These are phyloP conservation scores for Andrena cerasifolii DNA, from an alignment of 1,140 invertebrate genomes.

Conservation along the genomic window DNA sequence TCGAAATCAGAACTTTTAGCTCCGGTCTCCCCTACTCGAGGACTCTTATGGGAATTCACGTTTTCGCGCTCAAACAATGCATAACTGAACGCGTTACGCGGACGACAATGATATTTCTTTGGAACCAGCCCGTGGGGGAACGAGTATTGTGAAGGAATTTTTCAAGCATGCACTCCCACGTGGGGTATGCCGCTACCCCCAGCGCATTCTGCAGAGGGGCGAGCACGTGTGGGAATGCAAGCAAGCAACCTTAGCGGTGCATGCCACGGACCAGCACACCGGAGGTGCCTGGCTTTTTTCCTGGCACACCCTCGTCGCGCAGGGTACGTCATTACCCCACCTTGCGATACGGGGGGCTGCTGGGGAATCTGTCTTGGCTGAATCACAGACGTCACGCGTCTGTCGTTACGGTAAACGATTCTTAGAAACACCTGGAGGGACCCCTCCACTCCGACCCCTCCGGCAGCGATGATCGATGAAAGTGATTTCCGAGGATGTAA, in stretches of 20 bases:
- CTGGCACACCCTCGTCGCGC: conserved; percentile 54
- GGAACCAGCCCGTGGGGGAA: conserved; percentile 50
- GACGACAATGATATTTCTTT: conserved; percentile 62
- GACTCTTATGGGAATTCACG: conserved; percentile 44
- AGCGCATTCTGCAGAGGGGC: conserved; percentile 42
- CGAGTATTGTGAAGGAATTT: conserved; percentile 60
- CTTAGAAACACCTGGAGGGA: conserved; percentile 1
- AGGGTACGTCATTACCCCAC: conserved; percentile 32
- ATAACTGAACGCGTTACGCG: conserved; percentile 52
- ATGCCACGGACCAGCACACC: conserved; percentile 31
- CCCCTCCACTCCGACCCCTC: neutral
- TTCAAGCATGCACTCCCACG: conserved; percentile 65
- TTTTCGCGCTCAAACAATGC: conserved; percentile 52
- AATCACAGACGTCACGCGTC: neutral
- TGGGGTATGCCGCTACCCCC: conserved; percentile 55
- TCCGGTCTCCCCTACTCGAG: too few species aligned
- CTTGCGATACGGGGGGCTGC: neutral
- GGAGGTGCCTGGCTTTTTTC: conserved; percentile 36
- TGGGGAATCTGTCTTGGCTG: conserved; percentile 19
- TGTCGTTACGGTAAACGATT: conserved; percentile 5
- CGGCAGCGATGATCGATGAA: neutral
- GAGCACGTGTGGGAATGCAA: conserved; percentile 63
- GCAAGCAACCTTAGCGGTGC: conserved; percentile 48
- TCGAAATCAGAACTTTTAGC: too few species aligned
- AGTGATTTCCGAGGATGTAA: neutral